Evolutionary conservation across 2,113 vertebrate species (phyloP), one percentile per base, ranked within the genome.

Genomic region (Dasypus novemcinctus): DNA sequence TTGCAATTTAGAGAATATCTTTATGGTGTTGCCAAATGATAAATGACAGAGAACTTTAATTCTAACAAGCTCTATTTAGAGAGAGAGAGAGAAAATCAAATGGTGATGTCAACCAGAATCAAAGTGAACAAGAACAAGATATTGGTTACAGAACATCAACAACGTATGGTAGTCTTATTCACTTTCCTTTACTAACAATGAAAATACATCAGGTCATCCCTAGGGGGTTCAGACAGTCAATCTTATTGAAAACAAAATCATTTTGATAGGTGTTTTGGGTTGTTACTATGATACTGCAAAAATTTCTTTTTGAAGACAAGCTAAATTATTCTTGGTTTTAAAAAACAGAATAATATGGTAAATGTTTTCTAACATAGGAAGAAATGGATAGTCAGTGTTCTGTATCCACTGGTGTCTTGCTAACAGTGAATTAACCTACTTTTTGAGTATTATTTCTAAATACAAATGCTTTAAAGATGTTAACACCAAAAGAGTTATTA

Each of bases 31-130:
- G 97, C 97, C 96, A 97, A 84, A 84, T 87, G 72, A 89, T 97
- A 68, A 91, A 63, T 97, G 95, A 96, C 66, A 86, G 66, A 93
- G 76, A 78, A 69, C 87, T 97, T 97, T 98, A 93, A 97, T 97
- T 98, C 88, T 94, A 89, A 95, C 80, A 97, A 95, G 94, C 91
- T 94, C 95, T 97, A 97, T 98, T 98, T 97, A 96, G 97, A 92
- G 95, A 94, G 10, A 75, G 75, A 4, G 93, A 82, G 76, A 82
- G 76, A 78, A 5, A 90, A 95, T 76, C 64, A 90, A 90, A 95
- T 71, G 57, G 23, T 98, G 89, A 93, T 97, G 95, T 98, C 97
- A 98, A 83, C 69, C 64, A 97, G 93, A 98, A 97, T 93, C 91
- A 97, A 0, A 1, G 90, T 97, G 85, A 97, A 95, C 64, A 38